Evolutionary conservation across 2,113 vertebrate species (phyloP).

Genomic region (Microtus richardsoni): DNA sequence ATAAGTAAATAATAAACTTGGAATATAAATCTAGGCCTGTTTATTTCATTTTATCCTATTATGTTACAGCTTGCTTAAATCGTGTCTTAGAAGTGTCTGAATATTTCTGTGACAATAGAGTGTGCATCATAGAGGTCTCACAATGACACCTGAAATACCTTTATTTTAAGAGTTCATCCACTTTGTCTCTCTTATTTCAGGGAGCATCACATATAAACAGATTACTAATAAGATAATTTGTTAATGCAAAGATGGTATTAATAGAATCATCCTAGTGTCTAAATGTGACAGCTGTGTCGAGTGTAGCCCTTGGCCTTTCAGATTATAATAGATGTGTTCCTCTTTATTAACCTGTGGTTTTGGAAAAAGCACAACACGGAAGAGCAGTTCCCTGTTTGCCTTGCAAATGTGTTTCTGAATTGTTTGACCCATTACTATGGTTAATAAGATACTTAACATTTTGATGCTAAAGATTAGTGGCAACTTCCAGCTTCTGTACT

Average conservation of each 20-base stretch:
- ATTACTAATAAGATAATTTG: not conserved
- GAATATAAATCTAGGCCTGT: not conserved
- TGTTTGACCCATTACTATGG: not conserved
- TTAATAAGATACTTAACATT: slow-evolving; percentile 48
- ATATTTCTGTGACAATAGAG: not conserved
- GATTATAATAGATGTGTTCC: slow-evolving; percentile 5
- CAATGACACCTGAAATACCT: not conserved
- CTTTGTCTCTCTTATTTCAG: not conserved
- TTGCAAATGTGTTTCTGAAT: slow-evolving; percentile 12
- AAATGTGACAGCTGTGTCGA: not conserved
- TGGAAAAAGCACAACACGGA: not conserved
- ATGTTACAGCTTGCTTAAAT: not conserved
- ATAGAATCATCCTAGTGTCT: not conserved
- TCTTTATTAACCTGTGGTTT: slow-evolving; percentile 21
- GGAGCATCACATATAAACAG: not conserved
- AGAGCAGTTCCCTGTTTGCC: not conserved
- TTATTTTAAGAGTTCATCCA: not conserved
- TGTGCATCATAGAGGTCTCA: not conserved
- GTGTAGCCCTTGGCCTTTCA: not conserved
- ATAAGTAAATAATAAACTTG: not conserved
- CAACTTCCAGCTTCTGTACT: not conserved
- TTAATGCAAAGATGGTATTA: not conserved
- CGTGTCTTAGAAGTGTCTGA: not conserved
- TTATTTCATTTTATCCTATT: not conserved
- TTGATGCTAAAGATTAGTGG: not conserved